A percentile compares a stretch with the other conserved stretches of the same genome.
phyloP scores from a whole-genome alignment of 2,888 invertebrate species.

The Eupithecia centaureata region DNA sequence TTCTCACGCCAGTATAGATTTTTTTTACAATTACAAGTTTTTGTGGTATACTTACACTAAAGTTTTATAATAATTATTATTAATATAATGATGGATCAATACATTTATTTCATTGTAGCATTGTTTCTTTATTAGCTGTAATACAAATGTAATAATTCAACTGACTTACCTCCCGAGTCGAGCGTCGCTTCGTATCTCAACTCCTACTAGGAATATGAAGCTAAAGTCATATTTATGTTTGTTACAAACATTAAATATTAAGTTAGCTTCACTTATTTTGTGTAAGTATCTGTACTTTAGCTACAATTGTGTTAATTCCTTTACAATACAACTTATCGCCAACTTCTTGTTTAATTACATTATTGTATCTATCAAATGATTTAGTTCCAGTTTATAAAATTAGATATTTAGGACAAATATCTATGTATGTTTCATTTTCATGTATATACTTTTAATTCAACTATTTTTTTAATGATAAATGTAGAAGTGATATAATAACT shows the following conservation, averaged over 20 bases:
- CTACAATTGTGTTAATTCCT: not conserved
- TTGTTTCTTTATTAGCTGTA: not conserved
- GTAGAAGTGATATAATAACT: constrained; percentile 33
- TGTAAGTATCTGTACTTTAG: not conserved
- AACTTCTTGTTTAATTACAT: not conserved
- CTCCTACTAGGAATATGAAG: not conserved
- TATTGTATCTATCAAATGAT: not conserved
- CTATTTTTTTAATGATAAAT: not conserved
- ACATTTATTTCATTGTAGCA: too few species aligned
- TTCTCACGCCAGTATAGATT: not conserved
- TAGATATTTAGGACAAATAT: not conserved
- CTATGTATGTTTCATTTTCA: too few species aligned
- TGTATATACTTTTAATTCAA: not conserved
- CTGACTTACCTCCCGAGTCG: not conserved
- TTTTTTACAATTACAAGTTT: too few species aligned
- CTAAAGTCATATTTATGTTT: not conserved
- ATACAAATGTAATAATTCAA: not conserved
- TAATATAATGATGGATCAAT: too few species aligned
- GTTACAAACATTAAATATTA: too few species aligned
- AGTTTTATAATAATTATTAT: too few species aligned
- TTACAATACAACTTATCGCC: not conserved
- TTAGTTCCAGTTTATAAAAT: not conserved
- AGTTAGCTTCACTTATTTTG: not conserved
- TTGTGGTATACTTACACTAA: too few species aligned
- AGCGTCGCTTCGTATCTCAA: too few species aligned